Evolutionary conservation across 2,113 vertebrate species (phyloP).

Genomic region (Gadus macrocephalus): DNA sequence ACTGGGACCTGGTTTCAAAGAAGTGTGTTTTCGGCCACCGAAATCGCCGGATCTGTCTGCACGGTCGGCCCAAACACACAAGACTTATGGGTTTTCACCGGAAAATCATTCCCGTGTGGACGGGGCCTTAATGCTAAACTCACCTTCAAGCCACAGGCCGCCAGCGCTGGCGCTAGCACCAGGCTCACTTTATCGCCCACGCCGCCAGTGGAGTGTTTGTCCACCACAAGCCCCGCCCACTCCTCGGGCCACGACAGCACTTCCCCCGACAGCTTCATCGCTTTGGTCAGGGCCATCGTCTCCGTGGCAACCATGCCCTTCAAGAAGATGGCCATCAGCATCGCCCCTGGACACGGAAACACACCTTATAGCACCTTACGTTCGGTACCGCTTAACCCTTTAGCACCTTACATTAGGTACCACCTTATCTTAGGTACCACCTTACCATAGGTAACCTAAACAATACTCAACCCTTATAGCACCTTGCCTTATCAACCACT

Average conservation of each 20-base stretch:
- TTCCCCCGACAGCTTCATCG: slow-evolving; percentile 77
- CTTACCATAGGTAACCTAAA: too few relatives aligned
- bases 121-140: too few relatives aligned
- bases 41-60: too few relatives aligned
- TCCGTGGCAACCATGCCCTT: slow-evolving; percentile 74
- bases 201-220: slow-evolving; percentile 86
- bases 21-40: too few relatives aligned
- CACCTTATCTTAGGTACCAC: too few relatives aligned
- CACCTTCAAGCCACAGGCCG: slow-evolving; percentile 74
- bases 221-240: slow-evolving; percentile 76
- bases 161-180: slow-evolving; percentile 79
- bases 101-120: too few relatives aligned
- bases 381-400: not conserved
- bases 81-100: too few relatives aligned
- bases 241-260: slow-evolving; percentile 74
- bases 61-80: too few relatives aligned
- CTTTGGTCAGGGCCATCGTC: slow-evolving; percentile 66
- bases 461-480: too few relatives aligned
- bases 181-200: slow-evolving; percentile 91
- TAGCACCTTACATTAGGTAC: too few relatives aligned
- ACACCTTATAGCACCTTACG: not conserved
- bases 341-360: slow-evolving; percentile 64
- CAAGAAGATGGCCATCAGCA: slow-evolving; percentile 84
- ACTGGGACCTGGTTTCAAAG: too few relatives aligned
- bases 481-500: not conserved